phyloP scores from a whole-genome alignment of 64 coral and sea anemone genomes.

The Pachyseris speciosa region DNA sequence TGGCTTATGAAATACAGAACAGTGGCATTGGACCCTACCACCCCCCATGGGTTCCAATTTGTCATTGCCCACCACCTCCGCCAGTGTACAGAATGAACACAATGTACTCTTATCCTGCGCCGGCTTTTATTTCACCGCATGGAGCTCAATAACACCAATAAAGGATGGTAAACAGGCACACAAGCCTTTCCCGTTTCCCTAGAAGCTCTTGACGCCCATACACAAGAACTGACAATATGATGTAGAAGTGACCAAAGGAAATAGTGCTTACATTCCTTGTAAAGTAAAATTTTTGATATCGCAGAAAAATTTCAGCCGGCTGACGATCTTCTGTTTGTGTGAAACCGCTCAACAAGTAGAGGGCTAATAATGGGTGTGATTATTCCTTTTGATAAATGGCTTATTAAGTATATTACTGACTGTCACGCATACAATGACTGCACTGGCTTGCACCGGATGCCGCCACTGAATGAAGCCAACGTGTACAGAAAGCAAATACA shows the following conservation, averaged over 20 bases:
- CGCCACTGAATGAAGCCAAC: not conserved
- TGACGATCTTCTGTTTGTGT: too few species aligned
- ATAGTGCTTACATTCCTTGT: too few species aligned
- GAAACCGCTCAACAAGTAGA: too few species aligned
- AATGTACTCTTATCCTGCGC: slow-evolving; percentile 47
- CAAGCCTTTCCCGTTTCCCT: too few species aligned
- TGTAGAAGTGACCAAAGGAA: not conserved
- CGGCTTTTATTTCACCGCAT: slow-evolving; percentile 39
- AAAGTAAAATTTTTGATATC: too few species aligned
- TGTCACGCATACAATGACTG: not conserved
- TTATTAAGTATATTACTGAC: not conserved
- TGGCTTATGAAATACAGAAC: slow-evolving; percentile 74
- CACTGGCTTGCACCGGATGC: not conserved
- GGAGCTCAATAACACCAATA: not conserved
- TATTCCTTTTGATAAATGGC: not conserved
- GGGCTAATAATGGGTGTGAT: not conserved
- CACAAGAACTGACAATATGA: not conserved
- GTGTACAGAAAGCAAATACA: too few species aligned
- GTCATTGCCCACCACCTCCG: slow-evolving; percentile 71
- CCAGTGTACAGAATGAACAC: slow-evolving; percentile 78
- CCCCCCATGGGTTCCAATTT: slow-evolving; percentile 76
- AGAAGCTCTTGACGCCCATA: not conserved
- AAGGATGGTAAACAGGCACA: too few species aligned
- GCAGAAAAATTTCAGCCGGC: too few species aligned
- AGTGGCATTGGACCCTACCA: slow-evolving; percentile 67